These are phyloP conservation scores for Plagodis dolabraria DNA, from an alignment of 2,888 invertebrate genomes.

Conservation along the genomic window DNA sequence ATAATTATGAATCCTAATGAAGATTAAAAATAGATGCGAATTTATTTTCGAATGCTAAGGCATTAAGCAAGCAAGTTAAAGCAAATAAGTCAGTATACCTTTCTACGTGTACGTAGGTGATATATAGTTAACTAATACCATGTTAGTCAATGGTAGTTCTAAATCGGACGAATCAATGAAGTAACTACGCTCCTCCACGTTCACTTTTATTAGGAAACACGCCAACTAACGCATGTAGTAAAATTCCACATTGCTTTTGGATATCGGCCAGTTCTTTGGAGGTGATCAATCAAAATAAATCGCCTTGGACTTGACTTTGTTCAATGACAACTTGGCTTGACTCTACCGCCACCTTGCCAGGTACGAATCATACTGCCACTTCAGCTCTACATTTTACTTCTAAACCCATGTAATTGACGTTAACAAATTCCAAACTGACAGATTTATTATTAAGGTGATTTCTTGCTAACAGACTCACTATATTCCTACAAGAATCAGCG, in stretches of 20 bases:
- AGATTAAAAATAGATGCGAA: no score
- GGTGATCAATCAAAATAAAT: slow-evolving; percentile 64
- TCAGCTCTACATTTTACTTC: slow-evolving; percentile 32
- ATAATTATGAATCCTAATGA: no score
- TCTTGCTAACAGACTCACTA: no score
- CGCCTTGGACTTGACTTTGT: slow-evolving; percentile 69
- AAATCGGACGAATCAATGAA: slow-evolving; percentile 5
- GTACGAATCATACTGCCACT: slow-evolving; percentile 44
- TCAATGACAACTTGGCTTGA: slow-evolving; percentile 45
- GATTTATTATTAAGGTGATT: slow-evolving; percentile 7
- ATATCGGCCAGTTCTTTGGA: slow-evolving; percentile 52
- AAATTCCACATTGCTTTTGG: slow-evolving; percentile 65
- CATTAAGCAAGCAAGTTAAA: no score
- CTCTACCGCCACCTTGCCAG: slow-evolving; percentile 36
- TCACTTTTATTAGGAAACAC: slow-evolving; percentile 15
- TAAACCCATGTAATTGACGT: slow-evolving; percentile 40
- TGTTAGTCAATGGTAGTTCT: background rate
- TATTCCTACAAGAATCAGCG: slow-evolving; percentile 2
- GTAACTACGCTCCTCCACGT: background rate
- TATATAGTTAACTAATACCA: no score
- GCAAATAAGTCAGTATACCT: no score
- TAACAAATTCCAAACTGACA: slow-evolving; percentile 29
- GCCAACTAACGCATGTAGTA: slow-evolving; percentile 36
- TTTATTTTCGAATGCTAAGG: no score
- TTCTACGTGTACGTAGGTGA: no score